phyloP scores from a whole-genome alignment of 92 coral and sea anemone species.

The Plumapathes pennacea region DNA sequence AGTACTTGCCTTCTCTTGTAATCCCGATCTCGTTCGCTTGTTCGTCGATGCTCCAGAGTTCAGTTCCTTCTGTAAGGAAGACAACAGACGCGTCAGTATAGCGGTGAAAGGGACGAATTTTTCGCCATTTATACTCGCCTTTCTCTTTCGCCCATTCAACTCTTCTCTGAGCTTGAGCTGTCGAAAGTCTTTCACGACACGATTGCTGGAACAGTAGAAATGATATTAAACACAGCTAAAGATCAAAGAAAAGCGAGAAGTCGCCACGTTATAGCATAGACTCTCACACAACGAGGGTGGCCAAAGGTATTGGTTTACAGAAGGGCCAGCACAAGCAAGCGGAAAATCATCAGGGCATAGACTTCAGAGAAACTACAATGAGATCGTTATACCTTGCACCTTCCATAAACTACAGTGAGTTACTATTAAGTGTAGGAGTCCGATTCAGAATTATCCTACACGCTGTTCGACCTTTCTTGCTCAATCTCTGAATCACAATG shows the following conservation, averaged over 20 bases:
- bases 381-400: no score
- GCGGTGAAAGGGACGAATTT: neutral
- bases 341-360: neutral
- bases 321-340: neutral
- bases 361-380: neutral
- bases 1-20: constrained; percentile 40
- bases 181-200: constrained; percentile 48
- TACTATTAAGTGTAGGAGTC: no score
- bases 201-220: constrained; percentile 30
- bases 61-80: constrained; percentile 43
- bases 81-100: neutral
- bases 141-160: constrained; percentile 48
- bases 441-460: no score
- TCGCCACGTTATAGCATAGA: neutral
- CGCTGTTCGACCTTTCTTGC: no score
- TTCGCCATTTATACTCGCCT: constrained; percentile 18
- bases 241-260: neutral
- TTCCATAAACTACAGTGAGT: no score
- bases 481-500: constrained; percentile 28
- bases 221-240: neutral
- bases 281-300: neutral
- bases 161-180: constrained; percentile 42
- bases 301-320: neutral
- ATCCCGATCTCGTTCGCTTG: constrained; percentile 46
- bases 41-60: constrained; percentile 26